Evolutionary conservation across 1,140 invertebrate species (phyloP).

Genomic region (Drosophila lacteicornis): DNA sequence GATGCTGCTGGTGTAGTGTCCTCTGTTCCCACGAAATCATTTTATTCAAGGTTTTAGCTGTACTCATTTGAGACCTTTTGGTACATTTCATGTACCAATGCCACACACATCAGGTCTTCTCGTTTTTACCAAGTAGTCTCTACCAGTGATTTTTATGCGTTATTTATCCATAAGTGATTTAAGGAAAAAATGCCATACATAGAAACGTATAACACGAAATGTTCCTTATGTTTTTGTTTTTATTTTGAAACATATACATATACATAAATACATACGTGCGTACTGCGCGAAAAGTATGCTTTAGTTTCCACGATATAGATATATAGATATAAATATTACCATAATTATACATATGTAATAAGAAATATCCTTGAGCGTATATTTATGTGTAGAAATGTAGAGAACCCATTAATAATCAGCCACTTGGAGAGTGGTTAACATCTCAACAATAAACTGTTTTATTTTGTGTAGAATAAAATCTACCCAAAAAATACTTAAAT

Average conservation of each 20-base stretch:
- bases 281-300: conserved; percentile 33
- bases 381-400: conserved; percentile 75
- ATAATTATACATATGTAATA: conserved; percentile 32
- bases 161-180: conserved; percentile 36
- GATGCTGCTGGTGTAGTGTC: conserved; percentile 54
- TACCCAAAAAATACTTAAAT: not conserved
- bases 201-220: conserved; percentile 45
- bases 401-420: conserved; percentile 50
- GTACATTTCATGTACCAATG: conserved; percentile 33
- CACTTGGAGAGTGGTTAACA: conserved; percentile 4
- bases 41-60: conserved; percentile 39
- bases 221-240: conserved; percentile 56
- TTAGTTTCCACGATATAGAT: conserved; percentile 32
- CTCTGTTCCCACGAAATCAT: conserved; percentile 16
- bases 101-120: conserved; percentile 60
- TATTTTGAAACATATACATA: conserved; percentile 39
- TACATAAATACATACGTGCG: conserved; percentile 8
- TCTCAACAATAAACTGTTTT: conserved; percentile 10
- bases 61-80: conserved; percentile 36
- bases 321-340: conserved; percentile 32
- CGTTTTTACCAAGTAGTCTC: conserved; percentile 51
- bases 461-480: not conserved
- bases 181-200: conserved; percentile 35
- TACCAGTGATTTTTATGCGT: conserved; percentile 54
- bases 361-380: conserved; percentile 63